A percentile compares a stretch with the other conserved stretches of the same genome.
phyloP scores from a whole-genome alignment of 2,797 vertebrate species.

The Podargus strigoides region DNA sequence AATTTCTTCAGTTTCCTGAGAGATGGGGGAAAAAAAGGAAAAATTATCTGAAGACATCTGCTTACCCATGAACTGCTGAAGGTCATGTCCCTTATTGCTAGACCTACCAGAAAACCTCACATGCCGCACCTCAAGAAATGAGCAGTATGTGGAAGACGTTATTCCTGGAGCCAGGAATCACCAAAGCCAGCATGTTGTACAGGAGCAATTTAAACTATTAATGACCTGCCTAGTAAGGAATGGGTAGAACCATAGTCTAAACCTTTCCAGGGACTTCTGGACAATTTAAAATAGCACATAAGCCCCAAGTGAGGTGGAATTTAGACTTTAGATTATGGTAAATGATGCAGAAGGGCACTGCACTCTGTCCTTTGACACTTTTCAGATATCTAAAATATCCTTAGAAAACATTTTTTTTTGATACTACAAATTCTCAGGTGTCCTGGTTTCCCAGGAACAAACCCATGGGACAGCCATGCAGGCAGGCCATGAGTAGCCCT shows the following conservation, averaged over 20 bases:
- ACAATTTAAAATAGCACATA: neutral
- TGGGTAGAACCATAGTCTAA: neutral
- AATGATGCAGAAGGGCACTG: neutral
- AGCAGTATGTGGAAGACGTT: neutral
- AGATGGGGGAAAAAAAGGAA: neutral
- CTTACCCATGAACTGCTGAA: neutral
- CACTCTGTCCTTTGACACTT: neutral
- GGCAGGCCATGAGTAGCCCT: too few relatives aligned
- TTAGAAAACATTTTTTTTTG: neutral
- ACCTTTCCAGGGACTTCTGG: neutral
- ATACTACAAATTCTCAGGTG: neutral
- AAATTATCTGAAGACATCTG: neutral
- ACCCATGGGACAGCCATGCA: too few relatives aligned
- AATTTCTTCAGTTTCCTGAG: neutral
- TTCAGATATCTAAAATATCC: neutral
- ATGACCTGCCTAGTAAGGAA: neutral
- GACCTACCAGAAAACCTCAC: neutral
- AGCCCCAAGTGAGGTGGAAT: neutral
- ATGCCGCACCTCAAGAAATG: neutral
- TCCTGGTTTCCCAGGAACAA: too few relatives aligned
- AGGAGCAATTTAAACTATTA: neutral
- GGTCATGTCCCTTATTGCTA: neutral
- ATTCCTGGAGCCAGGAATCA: neutral
- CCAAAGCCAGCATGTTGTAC: neutral
- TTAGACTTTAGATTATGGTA: neutral